These are phyloP conservation scores for Holacanthus passer DNA, from an alignment of 2,113 vertebrate genomes.

Conservation along the genomic window DNA sequence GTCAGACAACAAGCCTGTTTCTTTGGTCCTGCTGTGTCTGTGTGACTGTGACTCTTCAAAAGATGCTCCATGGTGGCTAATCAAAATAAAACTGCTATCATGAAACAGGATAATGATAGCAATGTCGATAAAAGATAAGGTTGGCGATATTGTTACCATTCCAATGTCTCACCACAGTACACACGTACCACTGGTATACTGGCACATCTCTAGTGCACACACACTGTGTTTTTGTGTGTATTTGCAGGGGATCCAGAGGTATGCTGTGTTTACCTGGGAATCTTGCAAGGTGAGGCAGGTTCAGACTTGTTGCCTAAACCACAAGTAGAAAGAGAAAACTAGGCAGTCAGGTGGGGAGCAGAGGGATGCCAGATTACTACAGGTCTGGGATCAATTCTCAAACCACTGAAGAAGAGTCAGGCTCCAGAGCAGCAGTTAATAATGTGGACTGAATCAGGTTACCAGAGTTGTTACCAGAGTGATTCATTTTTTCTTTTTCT, in stretches of 20 bases:
- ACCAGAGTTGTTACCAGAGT: not conserved
- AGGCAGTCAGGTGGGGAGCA: not conserved
- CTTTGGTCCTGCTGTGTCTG: no score
- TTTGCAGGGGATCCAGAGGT: conserved; percentile 15
- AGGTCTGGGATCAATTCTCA: not conserved
- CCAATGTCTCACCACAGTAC: not conserved
- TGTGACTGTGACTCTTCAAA: no score
- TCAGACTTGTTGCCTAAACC: conserved; percentile 42
- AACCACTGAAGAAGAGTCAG: conserved; percentile 5
- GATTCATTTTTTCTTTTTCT: not conserved
- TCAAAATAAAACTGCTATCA: not conserved
- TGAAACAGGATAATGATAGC: not conserved
- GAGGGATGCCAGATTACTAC: not conserved
- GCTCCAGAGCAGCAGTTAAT: not conserved
- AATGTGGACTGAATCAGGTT: conserved; percentile 2
- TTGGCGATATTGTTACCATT: not conserved
- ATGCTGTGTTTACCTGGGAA: conserved; percentile 39
- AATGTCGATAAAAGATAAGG: not conserved
- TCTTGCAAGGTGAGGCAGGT: conserved; percentile 39
- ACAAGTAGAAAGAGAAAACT: conserved; percentile 17
- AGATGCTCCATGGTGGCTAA: no score
- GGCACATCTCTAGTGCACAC: not conserved
- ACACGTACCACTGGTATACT: not conserved
- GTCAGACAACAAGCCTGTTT: no score
- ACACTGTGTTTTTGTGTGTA: not conserved